Percentiles rank a stretch among this genome's conserved stretches.
Evolutionary conservation across 2,888 invertebrate genomes (phyloP).

Genomic region (Sphinx pinastri): DNA sequence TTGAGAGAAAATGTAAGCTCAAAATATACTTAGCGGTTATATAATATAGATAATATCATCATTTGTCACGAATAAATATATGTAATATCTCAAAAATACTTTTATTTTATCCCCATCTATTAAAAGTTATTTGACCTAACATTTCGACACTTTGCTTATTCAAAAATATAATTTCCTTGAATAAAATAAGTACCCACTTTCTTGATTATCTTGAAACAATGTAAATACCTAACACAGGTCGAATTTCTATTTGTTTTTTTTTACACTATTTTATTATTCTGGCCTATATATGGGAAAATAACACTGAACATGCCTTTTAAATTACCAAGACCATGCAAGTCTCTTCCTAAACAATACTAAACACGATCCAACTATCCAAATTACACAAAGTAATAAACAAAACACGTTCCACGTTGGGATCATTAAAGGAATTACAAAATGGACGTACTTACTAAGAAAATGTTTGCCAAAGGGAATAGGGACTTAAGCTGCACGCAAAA

Average conservation of each 20-base stretch:
- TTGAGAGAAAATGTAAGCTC: slow-evolving; percentile 80
- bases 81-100: slow-evolving; percentile 15
- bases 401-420: neutral
- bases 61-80: slow-evolving; percentile 74
- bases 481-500: slow-evolving; percentile 67
- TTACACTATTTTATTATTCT: too few relatives aligned
- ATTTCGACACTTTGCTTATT: too few relatives aligned
- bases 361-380: neutral
- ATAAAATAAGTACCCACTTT: too few relatives aligned
- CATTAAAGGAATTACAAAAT: slow-evolving; percentile 16
- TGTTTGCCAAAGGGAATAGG: slow-evolving; percentile 49
- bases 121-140: neutral
- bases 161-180: too few relatives aligned
- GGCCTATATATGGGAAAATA: too few relatives aligned
- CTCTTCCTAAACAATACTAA: too few relatives aligned
- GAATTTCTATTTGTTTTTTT: too few relatives aligned
- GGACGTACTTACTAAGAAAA: slow-evolving; percentile 37
- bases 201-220: too few relatives aligned
- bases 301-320: too few relatives aligned
- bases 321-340: too few relatives aligned
- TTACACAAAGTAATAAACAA: neutral
- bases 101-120: slow-evolving; percentile 11
- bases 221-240: too few relatives aligned
- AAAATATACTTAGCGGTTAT: slow-evolving; percentile 69
- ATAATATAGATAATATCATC: slow-evolving; percentile 68